These are phyloP conservation scores for Myathropa florea DNA, from an alignment of 2,888 invertebrate genomes.

Conservation along the genomic window DNA sequence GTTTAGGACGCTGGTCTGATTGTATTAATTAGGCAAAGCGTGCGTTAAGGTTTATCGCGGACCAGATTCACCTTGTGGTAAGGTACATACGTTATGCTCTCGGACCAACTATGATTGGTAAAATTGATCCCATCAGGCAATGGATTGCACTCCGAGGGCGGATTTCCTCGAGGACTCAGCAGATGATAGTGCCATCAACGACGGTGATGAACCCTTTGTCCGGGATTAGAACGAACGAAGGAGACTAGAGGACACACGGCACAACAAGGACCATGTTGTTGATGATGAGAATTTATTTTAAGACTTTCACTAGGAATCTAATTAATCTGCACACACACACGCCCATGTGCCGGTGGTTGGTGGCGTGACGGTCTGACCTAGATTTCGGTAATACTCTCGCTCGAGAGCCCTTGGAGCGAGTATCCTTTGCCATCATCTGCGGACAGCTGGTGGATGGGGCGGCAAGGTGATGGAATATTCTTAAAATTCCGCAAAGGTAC, in stretches of 20 bases:
- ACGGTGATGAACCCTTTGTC: not conserved
- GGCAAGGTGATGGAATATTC: not conserved
- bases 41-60: too few species aligned
- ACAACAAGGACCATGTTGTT: slow-evolving; percentile 8
- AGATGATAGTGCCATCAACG: not conserved
- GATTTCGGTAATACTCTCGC: not conserved
- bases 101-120: too few species aligned
- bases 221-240: not conserved
- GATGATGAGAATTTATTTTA: slow-evolving; percentile 24
- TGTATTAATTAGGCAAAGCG: too few species aligned
- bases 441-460: not conserved
- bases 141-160: slow-evolving; percentile 11
- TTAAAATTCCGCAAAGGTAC: not conserved
- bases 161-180: slow-evolving; percentile 9
- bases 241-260: not conserved
- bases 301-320: not conserved
- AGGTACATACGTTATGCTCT: too few species aligned
- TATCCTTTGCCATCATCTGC: not conserved
- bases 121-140: too few species aligned
- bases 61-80: too few species aligned
- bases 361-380: not conserved
- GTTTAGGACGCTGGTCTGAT: too few species aligned
- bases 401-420: not conserved
- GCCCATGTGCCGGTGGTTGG: not conserved
- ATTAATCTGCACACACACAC: not conserved